Evolutionary conservation across 2,888 invertebrate genomes (phyloP).

Genomic region (Helicoverpa assulta): DNA sequence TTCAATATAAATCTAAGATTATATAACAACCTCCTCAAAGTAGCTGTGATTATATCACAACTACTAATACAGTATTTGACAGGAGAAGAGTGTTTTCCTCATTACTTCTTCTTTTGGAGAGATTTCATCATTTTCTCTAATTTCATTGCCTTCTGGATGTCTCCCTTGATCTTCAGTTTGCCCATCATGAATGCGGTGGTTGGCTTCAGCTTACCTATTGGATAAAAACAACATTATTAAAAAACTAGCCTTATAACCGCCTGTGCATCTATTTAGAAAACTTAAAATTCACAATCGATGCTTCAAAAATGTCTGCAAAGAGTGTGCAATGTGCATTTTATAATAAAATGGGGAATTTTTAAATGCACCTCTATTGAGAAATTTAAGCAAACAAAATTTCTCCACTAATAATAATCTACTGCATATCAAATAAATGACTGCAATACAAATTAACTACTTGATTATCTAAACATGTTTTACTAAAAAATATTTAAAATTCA

Average conservation of each 20-base stretch:
- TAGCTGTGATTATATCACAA: constrained; percentile 43
- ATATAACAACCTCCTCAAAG: constrained; percentile 14
- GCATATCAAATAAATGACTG: too few species aligned
- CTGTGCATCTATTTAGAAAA: too few species aligned
- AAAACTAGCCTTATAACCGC: neutral
- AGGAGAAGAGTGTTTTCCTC: neutral
- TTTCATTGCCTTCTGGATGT: constrained; percentile 98
- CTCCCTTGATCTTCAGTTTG: constrained; percentile 97
- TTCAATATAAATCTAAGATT: constrained; percentile 25
- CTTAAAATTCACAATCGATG: too few species aligned
- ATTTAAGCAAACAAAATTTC: too few species aligned
- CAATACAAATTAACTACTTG: too few species aligned
- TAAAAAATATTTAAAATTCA: too few species aligned
- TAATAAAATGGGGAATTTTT: too few species aligned
- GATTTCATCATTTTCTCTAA: constrained; percentile 96
- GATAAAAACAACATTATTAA: neutral
- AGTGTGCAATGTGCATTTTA: too few species aligned
- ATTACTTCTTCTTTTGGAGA: constrained; percentile 91
- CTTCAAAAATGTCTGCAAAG: too few species aligned
- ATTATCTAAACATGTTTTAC: too few species aligned
- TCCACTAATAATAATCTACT: too few species aligned
- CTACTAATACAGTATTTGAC: constrained; percentile 15
- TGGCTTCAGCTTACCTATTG: constrained; percentile 95
- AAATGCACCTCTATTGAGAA: too few species aligned
- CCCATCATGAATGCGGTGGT: constrained; percentile 98